A percentile compares a stretch with the other conserved stretches of the same genome.
Conservation (phyloP, 2,113 vertebrate genomes). For the Lycaon pictus region DNA sequence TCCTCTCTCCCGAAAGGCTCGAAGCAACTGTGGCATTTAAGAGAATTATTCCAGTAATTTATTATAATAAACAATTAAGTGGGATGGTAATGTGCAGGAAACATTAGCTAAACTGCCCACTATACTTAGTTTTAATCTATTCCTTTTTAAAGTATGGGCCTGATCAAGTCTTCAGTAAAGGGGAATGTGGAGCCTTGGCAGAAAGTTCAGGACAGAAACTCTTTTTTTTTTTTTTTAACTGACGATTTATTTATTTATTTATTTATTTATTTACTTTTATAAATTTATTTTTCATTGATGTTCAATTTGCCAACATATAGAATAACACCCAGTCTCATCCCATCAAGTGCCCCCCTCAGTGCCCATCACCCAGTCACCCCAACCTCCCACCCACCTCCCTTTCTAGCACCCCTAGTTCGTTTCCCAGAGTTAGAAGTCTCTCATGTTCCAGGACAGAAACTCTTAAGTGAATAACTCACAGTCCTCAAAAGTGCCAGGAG, state of each 20-base stretch:
- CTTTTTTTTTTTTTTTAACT: no score
- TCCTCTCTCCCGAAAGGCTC: neutral
- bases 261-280: no score
- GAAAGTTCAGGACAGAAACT: neutral
- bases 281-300: no score
- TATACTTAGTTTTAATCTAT: neutral
- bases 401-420: no score
- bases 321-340: no score
- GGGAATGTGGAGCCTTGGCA: neutral
- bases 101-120: neutral
- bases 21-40: slow-evolving; percentile 3
- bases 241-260: no score
- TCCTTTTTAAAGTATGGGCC: neutral
- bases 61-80: slow-evolving; percentile 34
- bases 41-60: slow-evolving; percentile 16
- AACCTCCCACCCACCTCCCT: no score
- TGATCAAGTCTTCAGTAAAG: neutral
- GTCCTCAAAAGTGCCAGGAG: neutral
- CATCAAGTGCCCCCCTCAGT: no score
- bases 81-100: neutral
- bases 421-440: no score
- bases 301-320: no score
- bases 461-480: neutral
- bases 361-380: no score
- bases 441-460: neutral